phyloP scores from a whole-genome alignment of 64 coral and sea anemone genomes.

The Actinia equina region DNA sequence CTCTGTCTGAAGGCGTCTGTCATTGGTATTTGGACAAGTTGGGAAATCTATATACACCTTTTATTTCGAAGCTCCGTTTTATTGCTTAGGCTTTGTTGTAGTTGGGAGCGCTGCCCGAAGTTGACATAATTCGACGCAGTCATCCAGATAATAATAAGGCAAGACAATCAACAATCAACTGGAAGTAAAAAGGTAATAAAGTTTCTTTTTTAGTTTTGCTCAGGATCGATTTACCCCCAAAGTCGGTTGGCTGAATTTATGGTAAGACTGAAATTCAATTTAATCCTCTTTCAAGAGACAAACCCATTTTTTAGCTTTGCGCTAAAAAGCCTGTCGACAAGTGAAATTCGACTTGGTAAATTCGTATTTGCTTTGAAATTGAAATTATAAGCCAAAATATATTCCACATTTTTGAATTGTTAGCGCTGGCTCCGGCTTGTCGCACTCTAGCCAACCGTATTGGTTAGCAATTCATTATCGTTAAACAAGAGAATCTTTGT shows the following conservation, averaged over 20 bases:
- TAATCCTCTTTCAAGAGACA: no score
- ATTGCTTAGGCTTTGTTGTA: background rate
- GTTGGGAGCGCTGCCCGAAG: background rate
- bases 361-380: no score
- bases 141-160: background rate
- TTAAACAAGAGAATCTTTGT: no score
- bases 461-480: no score
- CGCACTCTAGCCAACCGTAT: no score
- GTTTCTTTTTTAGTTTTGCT: background rate
- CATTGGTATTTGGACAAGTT: background rate
- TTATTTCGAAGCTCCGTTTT: background rate
- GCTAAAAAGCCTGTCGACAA: no score
- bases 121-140: background rate
- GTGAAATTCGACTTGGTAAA: no score
- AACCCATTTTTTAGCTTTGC: no score
- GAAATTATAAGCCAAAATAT: no score
- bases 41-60: background rate
- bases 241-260: background rate
- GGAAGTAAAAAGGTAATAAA: background rate
- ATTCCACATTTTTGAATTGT: no score
- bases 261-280: no score
- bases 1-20: background rate
- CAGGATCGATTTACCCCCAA: background rate
- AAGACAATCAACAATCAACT: background rate
- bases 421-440: no score